These are phyloP conservation scores for Amblyteles armatorius DNA, from an alignment of 2,888 invertebrate species.

Conservation along the genomic window DNA sequence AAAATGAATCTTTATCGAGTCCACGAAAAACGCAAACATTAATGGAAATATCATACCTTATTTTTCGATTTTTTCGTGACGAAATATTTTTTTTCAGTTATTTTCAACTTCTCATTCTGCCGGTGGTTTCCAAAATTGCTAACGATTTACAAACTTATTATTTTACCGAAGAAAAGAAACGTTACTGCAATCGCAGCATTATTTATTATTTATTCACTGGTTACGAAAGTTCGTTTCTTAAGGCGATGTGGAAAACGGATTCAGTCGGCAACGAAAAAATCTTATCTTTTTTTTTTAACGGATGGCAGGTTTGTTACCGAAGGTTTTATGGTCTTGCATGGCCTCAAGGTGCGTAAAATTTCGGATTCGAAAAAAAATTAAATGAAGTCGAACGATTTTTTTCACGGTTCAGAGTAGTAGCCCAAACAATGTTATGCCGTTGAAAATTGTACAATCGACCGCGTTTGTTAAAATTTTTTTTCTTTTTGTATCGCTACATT, in stretches of 20 bases:
- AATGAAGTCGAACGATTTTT: constrained; percentile 63
- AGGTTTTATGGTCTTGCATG: too few species aligned
- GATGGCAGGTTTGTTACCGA: too few species aligned
- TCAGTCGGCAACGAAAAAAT: too few species aligned
- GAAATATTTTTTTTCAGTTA: background rate
- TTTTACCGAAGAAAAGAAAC: background rate
- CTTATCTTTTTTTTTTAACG: background rate
- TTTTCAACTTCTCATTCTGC: background rate
- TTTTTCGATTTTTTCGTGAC: too few species aligned
- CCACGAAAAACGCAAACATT: background rate
- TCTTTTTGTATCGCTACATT: constrained; percentile 65
- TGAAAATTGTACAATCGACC: constrained; percentile 55
- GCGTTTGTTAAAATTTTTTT: constrained; percentile 46
- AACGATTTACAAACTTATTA: background rate
- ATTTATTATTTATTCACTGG: background rate
- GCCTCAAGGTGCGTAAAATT: too few species aligned
- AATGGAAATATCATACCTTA: background rate
- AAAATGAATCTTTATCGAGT: background rate
- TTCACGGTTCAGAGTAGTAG: constrained; percentile 66
- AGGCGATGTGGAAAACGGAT: background rate
- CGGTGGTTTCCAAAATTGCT: background rate
- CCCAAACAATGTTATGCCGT: constrained; percentile 50
- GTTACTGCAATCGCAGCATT: background rate
- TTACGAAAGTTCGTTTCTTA: background rate
- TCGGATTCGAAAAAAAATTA: background rate